Percentiles rank a stretch among this genome's conserved stretches.
Conservation (phyloP, 30 jellyfish, hydroid and myxozoan species). For the Turritopsis dohrnii region DNA sequence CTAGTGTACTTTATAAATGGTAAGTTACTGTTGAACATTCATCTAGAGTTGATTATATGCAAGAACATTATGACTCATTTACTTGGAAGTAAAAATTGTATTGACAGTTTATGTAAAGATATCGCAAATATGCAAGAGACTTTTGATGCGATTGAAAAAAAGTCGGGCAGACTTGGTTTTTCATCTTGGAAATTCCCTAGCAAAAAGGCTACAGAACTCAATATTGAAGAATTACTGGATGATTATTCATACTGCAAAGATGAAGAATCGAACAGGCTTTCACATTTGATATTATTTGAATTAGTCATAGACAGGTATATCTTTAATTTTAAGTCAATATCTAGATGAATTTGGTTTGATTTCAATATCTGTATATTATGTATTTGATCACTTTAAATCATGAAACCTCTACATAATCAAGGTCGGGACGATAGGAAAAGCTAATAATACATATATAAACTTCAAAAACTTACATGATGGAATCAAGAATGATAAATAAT, state of each 20-base stretch:
- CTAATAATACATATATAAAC: not conserved
- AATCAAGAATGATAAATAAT: not conserved
- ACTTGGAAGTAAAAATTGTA: constrained; percentile 73
- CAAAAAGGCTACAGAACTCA: constrained; percentile 58
- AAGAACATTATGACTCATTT: constrained; percentile 66
- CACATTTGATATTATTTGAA: constrained; percentile 73
- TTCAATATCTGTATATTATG: too few relatives aligned
- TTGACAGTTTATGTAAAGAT: constrained; percentile 75
- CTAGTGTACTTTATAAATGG: too few relatives aligned
- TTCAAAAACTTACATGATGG: not conserved
- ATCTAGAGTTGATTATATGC: not conserved
- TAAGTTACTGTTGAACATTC: too few relatives aligned
- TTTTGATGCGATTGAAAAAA: constrained; percentile 31
- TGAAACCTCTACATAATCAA: too few relatives aligned
- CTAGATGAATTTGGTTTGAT: too few relatives aligned
- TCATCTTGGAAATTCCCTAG: constrained; percentile 90
- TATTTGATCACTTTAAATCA: too few relatives aligned
- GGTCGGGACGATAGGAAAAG: too few relatives aligned
- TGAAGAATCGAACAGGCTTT: constrained; percentile 63
- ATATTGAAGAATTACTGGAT: constrained; percentile 43
- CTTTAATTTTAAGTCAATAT: too few relatives aligned
- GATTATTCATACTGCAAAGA: constrained; percentile 61
- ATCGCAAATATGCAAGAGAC: constrained; percentile 61
- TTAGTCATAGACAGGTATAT: constrained; percentile 84
- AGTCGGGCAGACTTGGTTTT: constrained; percentile 34